Conservation (phyloP, 2,797 vertebrate genomes). For the Rhyacichthys aspro region DNA sequence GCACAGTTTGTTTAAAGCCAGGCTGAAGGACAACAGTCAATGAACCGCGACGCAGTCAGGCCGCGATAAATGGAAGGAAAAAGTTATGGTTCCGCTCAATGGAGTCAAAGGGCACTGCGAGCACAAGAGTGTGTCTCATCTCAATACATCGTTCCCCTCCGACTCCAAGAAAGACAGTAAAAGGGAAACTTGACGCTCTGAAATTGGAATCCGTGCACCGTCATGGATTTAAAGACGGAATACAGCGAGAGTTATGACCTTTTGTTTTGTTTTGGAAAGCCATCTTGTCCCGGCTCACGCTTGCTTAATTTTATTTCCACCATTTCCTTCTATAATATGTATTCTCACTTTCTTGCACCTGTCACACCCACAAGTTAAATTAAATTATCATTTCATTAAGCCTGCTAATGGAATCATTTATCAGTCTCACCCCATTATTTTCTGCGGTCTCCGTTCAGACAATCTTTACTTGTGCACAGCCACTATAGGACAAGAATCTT, state of each 20-base stretch:
- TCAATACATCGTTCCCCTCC: constrained; percentile 43
- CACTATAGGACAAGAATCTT: constrained; percentile 32
- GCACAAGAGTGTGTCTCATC: constrained; percentile 52
- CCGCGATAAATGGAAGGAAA: constrained; percentile 67
- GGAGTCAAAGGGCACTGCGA: constrained; percentile 75
- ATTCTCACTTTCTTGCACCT: constrained; percentile 48
- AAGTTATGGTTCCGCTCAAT: constrained; percentile 74
- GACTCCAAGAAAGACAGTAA: constrained; percentile 21
- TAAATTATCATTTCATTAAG: constrained; percentile 69
- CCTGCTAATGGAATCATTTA: constrained; percentile 69
- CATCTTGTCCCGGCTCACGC: constrained; percentile 23
- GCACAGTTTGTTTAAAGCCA: constrained; percentile 70
- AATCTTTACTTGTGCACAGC: constrained; percentile 12
- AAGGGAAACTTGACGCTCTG: constrained; percentile 24
- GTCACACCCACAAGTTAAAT: constrained; percentile 56
- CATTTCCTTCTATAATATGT: constrained; percentile 32
- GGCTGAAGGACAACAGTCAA: constrained; percentile 68
- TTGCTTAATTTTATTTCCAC: constrained; percentile 48
- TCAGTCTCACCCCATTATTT: constrained; percentile 64
- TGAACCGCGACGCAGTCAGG: constrained; percentile 62
- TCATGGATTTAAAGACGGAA: constrained; percentile 27
- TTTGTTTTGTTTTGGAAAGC: constrained; percentile 30
- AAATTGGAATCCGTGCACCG: constrained; percentile 20
- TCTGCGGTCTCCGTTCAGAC: constrained; percentile 27
- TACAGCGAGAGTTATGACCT: constrained; percentile 26